phyloP scores from a whole-genome alignment of 2,113 vertebrate genomes.

The Motacilla alba region DNA sequence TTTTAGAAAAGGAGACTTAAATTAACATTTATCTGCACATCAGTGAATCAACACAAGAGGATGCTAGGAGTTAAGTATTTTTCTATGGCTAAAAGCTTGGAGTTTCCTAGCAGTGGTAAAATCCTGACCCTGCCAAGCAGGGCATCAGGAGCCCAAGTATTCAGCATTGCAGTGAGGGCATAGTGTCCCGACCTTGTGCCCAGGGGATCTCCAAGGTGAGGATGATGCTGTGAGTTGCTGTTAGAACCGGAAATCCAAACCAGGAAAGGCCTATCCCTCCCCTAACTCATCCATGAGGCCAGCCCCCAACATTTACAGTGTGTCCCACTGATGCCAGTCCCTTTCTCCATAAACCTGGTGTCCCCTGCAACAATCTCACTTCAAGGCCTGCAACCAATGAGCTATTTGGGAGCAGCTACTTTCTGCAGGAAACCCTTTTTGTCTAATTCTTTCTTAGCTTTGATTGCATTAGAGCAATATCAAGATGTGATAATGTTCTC shows the following conservation, averaged over 20 bases:
- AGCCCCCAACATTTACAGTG: accelerated
- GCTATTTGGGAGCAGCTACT: background rate
- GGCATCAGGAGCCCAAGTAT: background rate
- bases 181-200: accelerated
- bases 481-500: background rate
- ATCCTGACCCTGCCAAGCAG: background rate
- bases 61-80: constrained; percentile 3
- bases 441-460: background rate
- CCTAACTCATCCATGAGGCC: background rate
- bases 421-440: background rate
- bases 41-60: constrained; percentile 20
- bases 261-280: background rate
- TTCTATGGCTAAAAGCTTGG: background rate
- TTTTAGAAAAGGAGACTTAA: background rate
- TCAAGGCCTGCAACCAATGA: background rate
- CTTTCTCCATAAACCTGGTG: background rate
- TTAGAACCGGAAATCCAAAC: background rate
- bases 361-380: background rate
- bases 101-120: background rate
- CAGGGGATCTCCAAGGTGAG: background rate
- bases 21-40: constrained; percentile 8
- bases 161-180: background rate
- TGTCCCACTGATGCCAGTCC: background rate
- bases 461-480: background rate
- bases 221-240: background rate